Evolutionary conservation across 2,113 vertebrate species (phyloP).

Genomic region (Myanophis thanlyinensis): DNA sequence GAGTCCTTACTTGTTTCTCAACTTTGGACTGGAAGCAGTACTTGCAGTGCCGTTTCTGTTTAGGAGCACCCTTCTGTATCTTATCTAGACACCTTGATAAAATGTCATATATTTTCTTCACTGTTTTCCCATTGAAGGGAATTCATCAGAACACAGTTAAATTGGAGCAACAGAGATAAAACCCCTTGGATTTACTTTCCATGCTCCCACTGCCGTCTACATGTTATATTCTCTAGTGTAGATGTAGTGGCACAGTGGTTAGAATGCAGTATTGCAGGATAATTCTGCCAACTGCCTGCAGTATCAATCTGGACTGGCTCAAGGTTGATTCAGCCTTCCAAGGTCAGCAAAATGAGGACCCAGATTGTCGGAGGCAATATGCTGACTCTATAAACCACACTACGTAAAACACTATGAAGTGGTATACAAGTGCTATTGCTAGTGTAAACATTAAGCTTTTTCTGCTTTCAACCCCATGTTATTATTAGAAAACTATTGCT

Average conservation of each 20-base stretch:
- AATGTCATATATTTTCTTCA: background rate
- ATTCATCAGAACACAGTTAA: background rate
- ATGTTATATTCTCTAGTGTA: background rate
- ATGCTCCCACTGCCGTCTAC: constrained; percentile 11
- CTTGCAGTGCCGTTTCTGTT: constrained; percentile 8
- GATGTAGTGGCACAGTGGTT: background rate
- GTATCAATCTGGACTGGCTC: background rate
- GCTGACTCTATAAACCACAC: background rate
- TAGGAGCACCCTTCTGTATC: background rate
- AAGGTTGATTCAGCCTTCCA: background rate
- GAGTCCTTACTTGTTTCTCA: background rate
- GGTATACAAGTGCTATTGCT: background rate
- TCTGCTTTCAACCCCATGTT: background rate
- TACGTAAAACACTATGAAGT: background rate
- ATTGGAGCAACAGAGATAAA: constrained; percentile 3
- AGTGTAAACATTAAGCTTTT: background rate
- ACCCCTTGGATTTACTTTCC: background rate
- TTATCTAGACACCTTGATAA: constrained; percentile 12
- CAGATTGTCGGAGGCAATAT: background rate
- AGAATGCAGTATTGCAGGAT: background rate
- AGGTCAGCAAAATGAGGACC: background rate
- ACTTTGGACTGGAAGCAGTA: constrained; percentile 27
- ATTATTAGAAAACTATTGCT: background rate
- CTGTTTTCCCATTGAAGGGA: constrained; percentile 6
- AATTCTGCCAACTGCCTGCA: background rate